phyloP scores from a whole-genome alignment of 2,888 invertebrate species.

The Andricus quercusramuli region DNA sequence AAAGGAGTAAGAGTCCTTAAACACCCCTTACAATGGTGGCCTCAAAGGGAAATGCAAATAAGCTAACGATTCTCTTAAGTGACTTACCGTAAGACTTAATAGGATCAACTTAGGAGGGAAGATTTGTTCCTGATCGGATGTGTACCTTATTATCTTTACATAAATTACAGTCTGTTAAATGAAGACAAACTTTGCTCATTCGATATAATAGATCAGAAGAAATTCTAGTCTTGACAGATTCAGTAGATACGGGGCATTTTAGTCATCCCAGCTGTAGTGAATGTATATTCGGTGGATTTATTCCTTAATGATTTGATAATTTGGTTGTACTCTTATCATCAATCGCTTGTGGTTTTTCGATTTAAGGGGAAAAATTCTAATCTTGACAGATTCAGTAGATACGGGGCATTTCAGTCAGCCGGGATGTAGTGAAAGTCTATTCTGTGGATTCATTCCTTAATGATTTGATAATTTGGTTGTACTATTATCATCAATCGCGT shows the following conservation, averaged over 20 bases:
- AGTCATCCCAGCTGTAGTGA: no score
- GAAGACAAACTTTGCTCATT: not conserved
- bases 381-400: no score
- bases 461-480: no score
- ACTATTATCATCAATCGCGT: no score
- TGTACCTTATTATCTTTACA: not conserved
- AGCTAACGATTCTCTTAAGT: conserved; percentile 43
- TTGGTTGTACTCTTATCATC: no score
- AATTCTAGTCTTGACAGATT: not conserved
- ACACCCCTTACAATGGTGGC: conserved; percentile 48
- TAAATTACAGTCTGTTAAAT: not conserved
- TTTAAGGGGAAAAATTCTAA: no score
- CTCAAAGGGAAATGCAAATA: conserved; percentile 49
- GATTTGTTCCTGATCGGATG: not conserved
- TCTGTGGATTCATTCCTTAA: no score
- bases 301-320: no score
- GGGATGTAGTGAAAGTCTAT: no score
- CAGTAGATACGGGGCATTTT: not conserved
- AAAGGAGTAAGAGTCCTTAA: conserved; percentile 52
- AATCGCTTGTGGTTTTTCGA: no score
- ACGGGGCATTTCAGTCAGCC: no score
- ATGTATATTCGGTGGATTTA: no score
- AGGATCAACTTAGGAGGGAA: conserved; percentile 11
- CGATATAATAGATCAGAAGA: not conserved
- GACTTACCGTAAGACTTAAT: conserved; percentile 15